Percentiles rank a stretch among this genome's conserved stretches.
Conservation (phyloP, 2,888 invertebrate genomes). For the Caprella mutica region DNA sequence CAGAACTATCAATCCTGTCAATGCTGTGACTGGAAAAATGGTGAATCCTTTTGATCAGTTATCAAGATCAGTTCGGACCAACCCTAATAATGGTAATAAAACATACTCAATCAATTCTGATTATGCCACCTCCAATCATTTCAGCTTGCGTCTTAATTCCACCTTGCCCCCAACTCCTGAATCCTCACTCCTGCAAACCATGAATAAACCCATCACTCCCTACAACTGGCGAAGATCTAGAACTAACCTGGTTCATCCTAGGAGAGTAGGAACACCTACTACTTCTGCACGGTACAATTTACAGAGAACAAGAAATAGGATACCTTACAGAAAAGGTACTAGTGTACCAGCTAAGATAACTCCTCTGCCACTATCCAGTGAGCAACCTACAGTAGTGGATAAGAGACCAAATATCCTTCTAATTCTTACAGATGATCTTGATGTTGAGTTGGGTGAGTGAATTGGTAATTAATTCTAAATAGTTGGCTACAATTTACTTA, state of each 20-base stretch:
- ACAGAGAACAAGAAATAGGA: neutral
- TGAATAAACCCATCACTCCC: constrained; percentile 4
- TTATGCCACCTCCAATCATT: neutral
- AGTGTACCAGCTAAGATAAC: neutral
- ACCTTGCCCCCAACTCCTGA: constrained; percentile 1
- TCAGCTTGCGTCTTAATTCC: neutral
- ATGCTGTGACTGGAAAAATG: no score
- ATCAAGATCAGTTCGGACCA: no score
- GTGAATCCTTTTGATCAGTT: no score
- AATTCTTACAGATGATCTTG: constrained; percentile 96
- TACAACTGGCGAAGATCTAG: neutral
- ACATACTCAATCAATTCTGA: no score
- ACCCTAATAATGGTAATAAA: no score
- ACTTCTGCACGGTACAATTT: neutral
- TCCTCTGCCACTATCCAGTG: no score
- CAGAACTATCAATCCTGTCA: no score
- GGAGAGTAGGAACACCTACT: no score
- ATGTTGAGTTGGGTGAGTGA: constrained; percentile 69
- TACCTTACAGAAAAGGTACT: neutral
- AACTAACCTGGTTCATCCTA: no score
- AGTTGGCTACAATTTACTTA: no score
- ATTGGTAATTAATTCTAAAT: neutral
- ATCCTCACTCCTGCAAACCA: neutral
- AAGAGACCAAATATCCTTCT: constrained; percentile 87
- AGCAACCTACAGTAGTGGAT: constrained; percentile 41